phyloP scores from a whole-genome alignment of 2,888 invertebrate species.

The Pseudolycoriella hygida region DNA sequence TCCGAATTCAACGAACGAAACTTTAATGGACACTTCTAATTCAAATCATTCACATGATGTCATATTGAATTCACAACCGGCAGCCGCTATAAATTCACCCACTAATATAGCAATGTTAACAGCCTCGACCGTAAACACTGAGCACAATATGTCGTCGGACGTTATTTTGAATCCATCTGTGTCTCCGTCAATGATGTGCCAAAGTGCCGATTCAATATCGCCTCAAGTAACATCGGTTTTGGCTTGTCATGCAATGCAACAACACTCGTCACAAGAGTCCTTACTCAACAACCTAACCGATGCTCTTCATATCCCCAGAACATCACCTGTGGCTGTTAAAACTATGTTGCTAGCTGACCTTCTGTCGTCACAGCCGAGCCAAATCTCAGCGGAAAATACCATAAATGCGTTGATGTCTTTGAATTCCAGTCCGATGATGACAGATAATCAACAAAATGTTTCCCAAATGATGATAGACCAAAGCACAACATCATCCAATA shows the following conservation, averaged over 20 bases:
- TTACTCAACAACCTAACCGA: constrained; percentile 23
- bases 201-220: constrained; percentile 13
- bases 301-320: constrained; percentile 7
- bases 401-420: constrained; percentile 15
- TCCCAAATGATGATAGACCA: constrained; percentile 12
- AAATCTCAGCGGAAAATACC: constrained; percentile 31
- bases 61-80: constrained; percentile 26
- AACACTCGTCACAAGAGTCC: constrained; percentile 23
- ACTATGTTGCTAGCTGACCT: constrained; percentile 58
- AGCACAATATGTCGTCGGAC: constrained; percentile 33
- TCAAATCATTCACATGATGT: constrained; percentile 21
- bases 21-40: neutral
- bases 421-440: constrained; percentile 10
- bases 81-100: constrained; percentile 20
- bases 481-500: constrained; percentile 8
- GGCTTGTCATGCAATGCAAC: constrained; percentile 21
- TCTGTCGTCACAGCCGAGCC: constrained; percentile 42
- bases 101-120: constrained; percentile 15
- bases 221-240: constrained; percentile 24
- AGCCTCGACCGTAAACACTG: constrained; percentile 12
- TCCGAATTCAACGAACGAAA: neutral
- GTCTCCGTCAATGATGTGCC: constrained; percentile 41
- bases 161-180: constrained; percentile 42
- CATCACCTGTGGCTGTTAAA: constrained; percentile 42
- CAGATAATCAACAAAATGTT: constrained; percentile 9